Evolutionary conservation across 2,797 vertebrate genomes (phyloP), one percentile per base, ranked within the genome.

Genomic region (Gallinago stenura): DNA sequence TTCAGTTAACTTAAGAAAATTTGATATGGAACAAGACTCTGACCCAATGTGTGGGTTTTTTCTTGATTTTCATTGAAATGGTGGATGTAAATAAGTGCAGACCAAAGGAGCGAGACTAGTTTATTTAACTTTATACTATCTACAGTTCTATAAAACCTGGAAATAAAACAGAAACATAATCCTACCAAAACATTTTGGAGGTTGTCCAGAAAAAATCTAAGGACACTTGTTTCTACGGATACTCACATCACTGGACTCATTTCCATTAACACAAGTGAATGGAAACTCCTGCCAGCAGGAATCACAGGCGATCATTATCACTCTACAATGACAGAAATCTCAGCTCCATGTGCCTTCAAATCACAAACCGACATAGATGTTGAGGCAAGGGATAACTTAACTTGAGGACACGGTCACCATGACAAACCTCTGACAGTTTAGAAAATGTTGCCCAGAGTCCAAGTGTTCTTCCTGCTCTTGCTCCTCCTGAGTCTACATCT

Each of bases 91-190:
- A 84, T 87, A 56, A 61, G 51, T 25, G n/a, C 71, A 83, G 83
- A 91, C 80, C 56, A 50, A 91, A 93, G 51, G 66, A 93, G 56
- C 0, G 1, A 87, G 75, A 6, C 2, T 41, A 85, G 90, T 96
- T 97, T 96, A 87, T 97, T 95, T 97, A 90, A 85, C 87, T 95
- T 95, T 33, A 18, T 84, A 89, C 68, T 93, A 87, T 82, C 94
- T 94, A 8, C 70, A 46, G 28, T 4, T 33, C 65, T 61, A 33
- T 94, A 92, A 95, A 93, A 90, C 24, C 33, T 84, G 88, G 88
- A 95, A 94, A 91, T 35, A 87, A 93, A 87, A 12, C 35, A 95
- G 94, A 91, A 96, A 89, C 66, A 15, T 68, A 85, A 89, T 64
- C 73, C 73, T 61, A 50, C 73, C 78, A 48, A 92, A 94, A 83